A percentile compares a stretch with the other conserved stretches of the same genome.
phyloP scores from a whole-genome alignment of 2,797 vertebrate genomes.

The Mustela erminea region DNA sequence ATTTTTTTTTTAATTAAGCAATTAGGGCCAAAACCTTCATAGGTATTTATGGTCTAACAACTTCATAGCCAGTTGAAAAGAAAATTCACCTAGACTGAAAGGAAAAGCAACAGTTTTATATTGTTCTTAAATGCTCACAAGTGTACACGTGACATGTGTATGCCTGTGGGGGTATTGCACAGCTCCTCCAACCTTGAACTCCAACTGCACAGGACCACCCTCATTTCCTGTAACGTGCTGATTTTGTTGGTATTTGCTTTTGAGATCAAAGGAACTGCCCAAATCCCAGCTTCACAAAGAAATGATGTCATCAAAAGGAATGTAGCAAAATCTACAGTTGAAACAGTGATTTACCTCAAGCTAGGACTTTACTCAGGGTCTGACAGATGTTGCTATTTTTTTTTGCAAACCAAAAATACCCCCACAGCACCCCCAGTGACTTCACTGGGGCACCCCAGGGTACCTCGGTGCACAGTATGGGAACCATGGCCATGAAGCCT shows the following conservation, averaged over 20 bases:
- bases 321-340: not conserved
- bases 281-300: not conserved
- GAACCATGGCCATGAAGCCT: rapidly evolving
- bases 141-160: rapidly evolving
- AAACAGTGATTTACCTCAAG: not conserved
- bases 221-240: not conserved
- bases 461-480: not conserved
- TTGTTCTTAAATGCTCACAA: not conserved
- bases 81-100: not conserved
- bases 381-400: rapidly evolving
- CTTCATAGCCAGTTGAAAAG: not conserved
- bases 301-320: not conserved
- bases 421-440: too few species aligned
- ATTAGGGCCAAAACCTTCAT: not conserved
- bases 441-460: rapidly evolving
- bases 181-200: not conserved
- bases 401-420: not conserved
- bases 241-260: not conserved
- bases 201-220: too few species aligned
- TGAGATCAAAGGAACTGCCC: not conserved
- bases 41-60: not conserved
- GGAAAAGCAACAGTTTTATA: not conserved
- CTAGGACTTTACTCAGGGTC: not conserved
- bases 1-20: not conserved
- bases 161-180: not conserved